Evolutionary conservation across 2,113 vertebrate genomes (phyloP), one percentile per base, ranked within the genome.

Genomic region (Colinus virginianus): DNA sequence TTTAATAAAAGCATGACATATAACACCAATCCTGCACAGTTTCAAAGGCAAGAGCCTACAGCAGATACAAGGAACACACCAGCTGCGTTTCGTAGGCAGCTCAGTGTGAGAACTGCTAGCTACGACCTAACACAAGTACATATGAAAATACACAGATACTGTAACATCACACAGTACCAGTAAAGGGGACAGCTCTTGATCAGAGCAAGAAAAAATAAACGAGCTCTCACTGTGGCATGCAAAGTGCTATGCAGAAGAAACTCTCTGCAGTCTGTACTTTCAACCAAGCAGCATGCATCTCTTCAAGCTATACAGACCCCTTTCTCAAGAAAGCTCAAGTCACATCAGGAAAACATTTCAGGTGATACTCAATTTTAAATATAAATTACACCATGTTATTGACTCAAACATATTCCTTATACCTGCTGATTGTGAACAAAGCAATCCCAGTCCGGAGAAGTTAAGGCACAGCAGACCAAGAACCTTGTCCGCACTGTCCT

Each of bases 221-320:
- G 19, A 81, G 71, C 16, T 64, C 13, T 70, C 11, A 49, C 0
- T 67, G 36, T 5, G 28, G 59, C 6, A 28, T 6, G n/a, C 13
- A 26, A 1, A 38, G 16, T 7, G 30, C 51, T 2, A 11, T 0
- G 0, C 14, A 1, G 6, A 61, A 84, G 8, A 66, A 68, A 13
- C 8, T 10, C 15, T 36, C 49, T 51, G 4, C 0, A 0, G 11
- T 7, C 66, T 46, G 7, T 10, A 5, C 21, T 42, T 10, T 3
- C 6, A 11, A 2, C 23, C 14, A 75, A 58, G 28, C 1, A 1
- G 26, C 1, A 3, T 9, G 4, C 4, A 7, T 16, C 28, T 67
- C 30, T 9, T 21, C 13, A 45, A 63, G 70, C 38, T 26, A 85
- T 3, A n/a, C 8, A 13, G 13, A 79, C 5, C 2, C 34, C 36